Base-by-base conservation (phyloP, 1,140 invertebrate genomes). In the Heliothis virescens region DNA sequence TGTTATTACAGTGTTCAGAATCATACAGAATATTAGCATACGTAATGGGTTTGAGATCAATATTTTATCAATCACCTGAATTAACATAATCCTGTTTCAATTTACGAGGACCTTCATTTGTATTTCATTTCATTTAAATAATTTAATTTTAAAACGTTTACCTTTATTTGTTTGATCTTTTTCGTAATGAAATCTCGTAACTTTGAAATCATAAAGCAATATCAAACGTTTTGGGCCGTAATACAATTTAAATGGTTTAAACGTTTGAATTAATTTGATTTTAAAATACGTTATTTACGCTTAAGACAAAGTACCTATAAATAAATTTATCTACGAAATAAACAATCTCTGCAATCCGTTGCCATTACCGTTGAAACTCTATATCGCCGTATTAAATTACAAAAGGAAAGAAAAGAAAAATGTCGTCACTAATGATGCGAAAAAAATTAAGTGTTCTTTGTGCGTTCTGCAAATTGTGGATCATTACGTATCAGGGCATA, bases 401-500 rank as follows among this genome's bases (percentile, higher is more conserved):
- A 65, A 65, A 65, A n/a, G 41, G 52, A 26, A 18, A 15, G 7
- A n/a, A 16, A 34, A 53, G 52, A 62, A 74, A 74, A 48, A 60
- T 48, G 55, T 48, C 18, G n/a, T 26, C 29, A 15, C 16, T 74
- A 74, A 74, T 74, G 72, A 74, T 16, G 18, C 72, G 18, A 60
- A 21, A 60, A 41, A 48, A 60, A 74, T 74, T 60, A 60, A 50
- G 16, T 50, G 55, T 21, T 57, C 52, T 59, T 57, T 60, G 65
- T 48, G 16, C 41, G 16, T 73, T 18, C 16, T 48, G 12, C 13
- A 5, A 74, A 60, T 62, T 47, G 55, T 74, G 18, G 57, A 60
- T 74, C 57, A 74, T 74, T 50, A 62, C 47, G 55, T 74, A 74
- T 74, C 57, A 21, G 18, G 21, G 41, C 10, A 47, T 60, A 74